phyloP scores from a whole-genome alignment of 37 sponge, comb jelly and placozoan genomes.

The Halisarca cf. caerulea region DNA sequence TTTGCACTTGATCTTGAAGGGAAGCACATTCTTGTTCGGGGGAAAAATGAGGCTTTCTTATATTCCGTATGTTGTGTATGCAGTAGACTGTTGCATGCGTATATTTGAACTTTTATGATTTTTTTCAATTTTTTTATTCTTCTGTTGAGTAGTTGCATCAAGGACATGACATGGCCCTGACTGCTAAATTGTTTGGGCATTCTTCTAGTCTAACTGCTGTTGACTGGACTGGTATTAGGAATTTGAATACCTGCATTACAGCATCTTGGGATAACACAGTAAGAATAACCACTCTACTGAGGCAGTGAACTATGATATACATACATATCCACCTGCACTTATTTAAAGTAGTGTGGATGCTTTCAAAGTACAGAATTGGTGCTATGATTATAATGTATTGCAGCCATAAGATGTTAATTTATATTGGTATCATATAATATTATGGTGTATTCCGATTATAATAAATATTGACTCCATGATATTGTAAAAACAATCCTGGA shows the following conservation, averaged over 20 bases:
- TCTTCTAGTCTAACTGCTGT: conserved; percentile 73
- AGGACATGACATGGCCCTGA: conserved; percentile 1
- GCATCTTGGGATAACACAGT: conserved; percentile 72
- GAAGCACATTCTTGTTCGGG: conserved; percentile 19
- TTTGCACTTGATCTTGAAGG: conserved; percentile 41
- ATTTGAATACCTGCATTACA: conserved; percentile 76
- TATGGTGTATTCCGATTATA: no score
- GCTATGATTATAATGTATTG: no score
- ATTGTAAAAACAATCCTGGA: no score
- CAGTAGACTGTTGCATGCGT: not conserved
- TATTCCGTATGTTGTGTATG: conserved; percentile 2
- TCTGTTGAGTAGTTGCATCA: conserved; percentile 22
- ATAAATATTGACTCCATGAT: no score
- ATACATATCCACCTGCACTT: no score
- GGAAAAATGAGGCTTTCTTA: conserved; percentile 38
- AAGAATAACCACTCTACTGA: conserved; percentile 70
- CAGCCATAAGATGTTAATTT: no score
- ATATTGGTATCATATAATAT: no score
- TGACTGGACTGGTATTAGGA: conserved; percentile 79
- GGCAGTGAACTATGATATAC: conserved; percentile 1
- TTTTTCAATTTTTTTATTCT: not conserved
- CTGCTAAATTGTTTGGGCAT: conserved; percentile 62
- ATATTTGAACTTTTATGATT: not conserved
- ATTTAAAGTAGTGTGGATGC: no score
- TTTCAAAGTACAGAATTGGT: no score